These are phyloP conservation scores for Hemibagrus guttatus DNA, from an alignment of 2,797 vertebrate genomes.

Conservation along the genomic window DNA sequence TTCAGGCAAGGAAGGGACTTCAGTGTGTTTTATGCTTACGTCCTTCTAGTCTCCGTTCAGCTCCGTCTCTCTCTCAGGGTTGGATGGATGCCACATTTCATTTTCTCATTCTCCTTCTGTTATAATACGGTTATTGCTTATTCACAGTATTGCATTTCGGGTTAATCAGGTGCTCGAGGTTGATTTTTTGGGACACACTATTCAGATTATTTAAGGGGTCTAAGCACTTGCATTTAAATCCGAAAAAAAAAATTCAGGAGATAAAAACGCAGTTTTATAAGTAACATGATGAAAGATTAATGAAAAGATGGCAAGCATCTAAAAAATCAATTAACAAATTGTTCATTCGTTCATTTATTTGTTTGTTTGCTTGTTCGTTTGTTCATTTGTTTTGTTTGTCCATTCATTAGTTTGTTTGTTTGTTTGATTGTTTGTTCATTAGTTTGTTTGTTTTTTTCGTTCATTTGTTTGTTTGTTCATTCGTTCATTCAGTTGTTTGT, in stretches of 20 bases:
- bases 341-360: no score
- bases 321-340: background rate
- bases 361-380: no score
- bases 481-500: no score
- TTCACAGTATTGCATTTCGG: background rate
- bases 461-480: no score
- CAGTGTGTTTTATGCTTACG: conserved; percentile 25
- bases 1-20: conserved; percentile 54
- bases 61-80: background rate
- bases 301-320: background rate
- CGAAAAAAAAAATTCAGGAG: background rate
- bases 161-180: background rate
- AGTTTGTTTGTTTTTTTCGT: no score
- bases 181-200: background rate
- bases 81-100: background rate
- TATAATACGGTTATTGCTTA: background rate
- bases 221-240: background rate
- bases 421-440: no score
- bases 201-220: background rate
- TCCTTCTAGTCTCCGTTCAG: background rate
- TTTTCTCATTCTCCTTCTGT: background rate
- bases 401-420: no score
- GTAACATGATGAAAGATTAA: background rate
- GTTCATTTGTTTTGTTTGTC: no score
- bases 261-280: background rate